Evolutionary conservation across 2,113 vertebrate species (phyloP).

Genomic region (Lucifuga dentata): DNA sequence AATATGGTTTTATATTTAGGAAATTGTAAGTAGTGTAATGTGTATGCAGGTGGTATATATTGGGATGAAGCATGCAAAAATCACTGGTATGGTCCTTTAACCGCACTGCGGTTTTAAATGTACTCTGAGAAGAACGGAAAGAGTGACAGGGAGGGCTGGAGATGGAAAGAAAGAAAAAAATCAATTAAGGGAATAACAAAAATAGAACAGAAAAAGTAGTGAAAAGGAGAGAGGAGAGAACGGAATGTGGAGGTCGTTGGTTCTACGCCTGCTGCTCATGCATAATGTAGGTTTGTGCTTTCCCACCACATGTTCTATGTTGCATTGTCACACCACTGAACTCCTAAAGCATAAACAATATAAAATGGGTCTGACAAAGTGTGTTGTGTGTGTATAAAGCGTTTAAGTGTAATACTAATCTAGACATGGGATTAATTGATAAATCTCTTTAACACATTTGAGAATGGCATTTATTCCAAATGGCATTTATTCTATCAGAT

Average conservation of each 20-base stretch:
- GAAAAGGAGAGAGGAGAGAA: neutral
- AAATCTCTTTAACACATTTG: too few relatives aligned
- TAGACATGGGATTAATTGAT: too few relatives aligned
- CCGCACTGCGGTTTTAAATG: neutral
- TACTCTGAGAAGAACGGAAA: neutral
- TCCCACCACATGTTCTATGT: slow-evolving; percentile 14
- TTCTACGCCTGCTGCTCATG: slow-evolving; percentile 32
- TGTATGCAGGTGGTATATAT: too few relatives aligned
- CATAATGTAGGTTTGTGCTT: slow-evolving; percentile 60
- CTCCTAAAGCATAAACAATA: neutral
- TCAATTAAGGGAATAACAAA: slow-evolving; percentile 24
- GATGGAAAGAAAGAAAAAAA: neutral
- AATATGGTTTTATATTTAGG: too few relatives aligned
- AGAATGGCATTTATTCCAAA: too few relatives aligned
- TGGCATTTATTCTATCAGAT: too few relatives aligned
- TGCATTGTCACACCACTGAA: slow-evolving; percentile 15
- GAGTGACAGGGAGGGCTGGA: neutral
- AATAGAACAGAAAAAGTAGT: slow-evolving; percentile 5
- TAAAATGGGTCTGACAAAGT: neutral
- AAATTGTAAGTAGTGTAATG: too few relatives aligned
- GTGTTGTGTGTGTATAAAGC: too few relatives aligned
- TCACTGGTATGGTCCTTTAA: too few relatives aligned
- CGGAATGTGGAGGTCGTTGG: neutral
- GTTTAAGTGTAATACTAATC: too few relatives aligned
- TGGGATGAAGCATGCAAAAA: too few relatives aligned